phyloP scores from a whole-genome alignment of 2,888 invertebrate genomes.

The Neelides folsomi region DNA sequence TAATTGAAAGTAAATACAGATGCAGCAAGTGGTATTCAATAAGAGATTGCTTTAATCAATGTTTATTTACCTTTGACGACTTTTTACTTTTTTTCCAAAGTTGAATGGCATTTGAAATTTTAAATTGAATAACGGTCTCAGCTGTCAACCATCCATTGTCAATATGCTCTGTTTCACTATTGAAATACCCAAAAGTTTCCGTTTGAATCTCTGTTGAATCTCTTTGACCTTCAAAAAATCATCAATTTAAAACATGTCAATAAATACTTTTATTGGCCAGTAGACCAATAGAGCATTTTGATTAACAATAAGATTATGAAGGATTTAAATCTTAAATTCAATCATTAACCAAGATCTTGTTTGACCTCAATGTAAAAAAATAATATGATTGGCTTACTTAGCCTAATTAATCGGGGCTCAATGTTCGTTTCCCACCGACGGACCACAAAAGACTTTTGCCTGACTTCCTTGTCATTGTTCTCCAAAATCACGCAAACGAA shows the following conservation, averaged over 20 bases:
- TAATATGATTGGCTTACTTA: background rate
- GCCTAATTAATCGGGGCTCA: slow-evolving; percentile 43
- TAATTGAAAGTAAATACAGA: background rate
- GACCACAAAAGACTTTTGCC: slow-evolving; percentile 46
- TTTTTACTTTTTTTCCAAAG: slow-evolving; percentile 49
- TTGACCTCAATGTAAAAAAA: no score
- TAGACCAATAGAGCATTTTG: no score
- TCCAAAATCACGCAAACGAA: slow-evolving; percentile 57
- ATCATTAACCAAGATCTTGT: no score
- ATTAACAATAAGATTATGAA: no score
- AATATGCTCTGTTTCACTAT: slow-evolving; percentile 44
- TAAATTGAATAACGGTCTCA: slow-evolving; percentile 70
- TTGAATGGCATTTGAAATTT: slow-evolving; percentile 60
- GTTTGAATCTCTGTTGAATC: slow-evolving; percentile 1
- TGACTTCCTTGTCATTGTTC: slow-evolving; percentile 40
- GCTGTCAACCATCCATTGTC: slow-evolving; percentile 73
- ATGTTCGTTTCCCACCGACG: slow-evolving; percentile 70
- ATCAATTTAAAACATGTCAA: no score
- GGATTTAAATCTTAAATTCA: no score
- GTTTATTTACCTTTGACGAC: slow-evolving; percentile 17
- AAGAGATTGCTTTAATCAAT: background rate
- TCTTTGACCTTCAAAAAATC: background rate
- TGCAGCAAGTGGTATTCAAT: background rate
- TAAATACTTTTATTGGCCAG: no score
- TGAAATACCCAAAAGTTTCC: background rate